A percentile compares a stretch with the other conserved stretches of the same genome.
phyloP scores from a whole-genome alignment of 2,797 vertebrate genomes.

The Sebastes reedi region DNA sequence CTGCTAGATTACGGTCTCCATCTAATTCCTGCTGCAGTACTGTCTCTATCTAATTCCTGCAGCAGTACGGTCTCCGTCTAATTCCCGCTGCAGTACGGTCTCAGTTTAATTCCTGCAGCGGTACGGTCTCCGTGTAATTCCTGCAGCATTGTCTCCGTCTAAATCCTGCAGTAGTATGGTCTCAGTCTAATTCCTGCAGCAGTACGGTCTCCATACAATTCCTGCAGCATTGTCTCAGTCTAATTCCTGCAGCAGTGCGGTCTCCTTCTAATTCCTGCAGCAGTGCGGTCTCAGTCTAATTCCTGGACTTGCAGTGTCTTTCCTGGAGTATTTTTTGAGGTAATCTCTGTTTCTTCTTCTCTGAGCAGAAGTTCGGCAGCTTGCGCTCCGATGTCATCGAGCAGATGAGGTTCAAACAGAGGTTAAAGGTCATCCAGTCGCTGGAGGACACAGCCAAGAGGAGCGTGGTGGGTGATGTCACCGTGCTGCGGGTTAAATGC shows the following conservation, averaged over 20 bases:
- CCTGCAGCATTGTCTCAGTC: background rate
- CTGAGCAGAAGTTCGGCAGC: conserved; percentile 89
- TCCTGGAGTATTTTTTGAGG: background rate
- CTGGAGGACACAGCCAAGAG: conserved; percentile 97
- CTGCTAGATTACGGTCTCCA: too few species aligned
- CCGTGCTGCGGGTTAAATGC: background rate
- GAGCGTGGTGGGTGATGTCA: conserved; percentile 88
- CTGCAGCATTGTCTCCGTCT: background rate
- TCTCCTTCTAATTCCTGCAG: background rate
- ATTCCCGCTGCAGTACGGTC: too few species aligned
- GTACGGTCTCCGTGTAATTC: fast-evolving
- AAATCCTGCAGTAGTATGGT: too few species aligned
- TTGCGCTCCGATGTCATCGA: conserved; percentile 93
- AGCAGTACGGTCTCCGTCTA: fast-evolving
- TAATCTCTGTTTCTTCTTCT: background rate
- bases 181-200: background rate
- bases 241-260: background rate
- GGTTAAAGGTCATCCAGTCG: conserved; percentile 97
- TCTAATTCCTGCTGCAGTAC: too few species aligned
- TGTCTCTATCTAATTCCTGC: fast-evolving
- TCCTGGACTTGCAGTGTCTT: background rate
- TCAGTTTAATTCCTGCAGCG: too few species aligned
- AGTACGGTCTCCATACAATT: too few species aligned
- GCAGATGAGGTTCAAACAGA: conserved; percentile 98
- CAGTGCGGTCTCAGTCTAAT: background rate